Percentiles rank a stretch among this genome's conserved stretches.
These are phyloP conservation scores for Gisinianus flammeolus DNA, from an alignment of 2,888 invertebrate species.

Conservation along the genomic window DNA sequence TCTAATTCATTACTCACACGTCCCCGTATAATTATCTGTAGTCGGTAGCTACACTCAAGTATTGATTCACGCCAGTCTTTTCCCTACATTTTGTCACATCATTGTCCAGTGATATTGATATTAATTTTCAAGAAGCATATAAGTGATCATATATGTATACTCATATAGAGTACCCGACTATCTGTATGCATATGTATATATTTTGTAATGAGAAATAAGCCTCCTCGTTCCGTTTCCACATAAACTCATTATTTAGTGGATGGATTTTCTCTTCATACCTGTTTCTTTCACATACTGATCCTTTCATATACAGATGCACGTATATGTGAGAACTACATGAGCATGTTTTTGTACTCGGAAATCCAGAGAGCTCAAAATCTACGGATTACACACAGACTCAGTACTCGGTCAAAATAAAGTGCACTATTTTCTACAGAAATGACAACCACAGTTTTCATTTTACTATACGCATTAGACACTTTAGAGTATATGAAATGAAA, in stretches of 20 bases:
- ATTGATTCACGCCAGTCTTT: not conserved
- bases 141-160: not conserved
- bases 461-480: too few relatives aligned
- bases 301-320: not conserved
- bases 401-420: too few relatives aligned
- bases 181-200: not conserved
- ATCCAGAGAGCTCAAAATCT: too few relatives aligned
- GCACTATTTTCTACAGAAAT: too few relatives aligned
- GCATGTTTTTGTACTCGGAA: too few relatives aligned
- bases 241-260: constrained; percentile 16
- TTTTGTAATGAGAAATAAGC: not conserved
- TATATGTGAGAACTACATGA: too few relatives aligned
- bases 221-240: not conserved
- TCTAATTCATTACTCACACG: not conserved
- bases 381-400: too few relatives aligned
- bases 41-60: too few relatives aligned
- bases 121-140: not conserved
- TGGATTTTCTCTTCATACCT: not conserved
- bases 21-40: too few relatives aligned
- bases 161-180: not conserved
- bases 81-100: constrained; percentile 16
- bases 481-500: too few relatives aligned
- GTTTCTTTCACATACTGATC: not conserved
- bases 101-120: constrained; percentile 5
- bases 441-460: too few relatives aligned